Evolutionary conservation across 2,113 vertebrate species (phyloP).

Genomic region (Oreochromis tanganicae): DNA sequence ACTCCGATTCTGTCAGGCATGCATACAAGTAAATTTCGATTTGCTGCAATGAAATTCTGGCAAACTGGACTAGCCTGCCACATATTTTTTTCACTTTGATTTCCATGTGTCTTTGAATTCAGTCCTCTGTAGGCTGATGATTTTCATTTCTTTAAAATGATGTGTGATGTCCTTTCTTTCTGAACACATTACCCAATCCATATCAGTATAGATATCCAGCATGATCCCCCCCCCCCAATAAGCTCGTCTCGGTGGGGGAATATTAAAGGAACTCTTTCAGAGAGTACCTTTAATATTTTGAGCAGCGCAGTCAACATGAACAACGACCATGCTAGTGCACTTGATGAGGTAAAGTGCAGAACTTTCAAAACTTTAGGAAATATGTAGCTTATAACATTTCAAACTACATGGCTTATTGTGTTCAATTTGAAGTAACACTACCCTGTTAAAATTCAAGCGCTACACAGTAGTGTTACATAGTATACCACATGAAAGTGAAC

Average conservation of each 20-base stretch:
- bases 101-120: background rate
- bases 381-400: background rate
- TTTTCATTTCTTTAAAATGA: background rate
- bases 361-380: background rate
- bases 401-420: background rate
- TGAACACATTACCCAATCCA: background rate
- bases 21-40: background rate
- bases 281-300: background rate
- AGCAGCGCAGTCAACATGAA: background rate
- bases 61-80: background rate
- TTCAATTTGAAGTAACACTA: background rate
- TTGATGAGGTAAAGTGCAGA: no score
- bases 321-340: background rate
- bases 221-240: accelerated
- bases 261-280: background rate
- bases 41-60: background rate
- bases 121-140: background rate
- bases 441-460: background rate
- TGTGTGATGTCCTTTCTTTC: background rate
- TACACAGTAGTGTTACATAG: background rate
- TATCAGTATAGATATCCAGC: background rate
- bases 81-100: background rate
- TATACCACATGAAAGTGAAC: background rate
- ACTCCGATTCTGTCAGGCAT: no score
- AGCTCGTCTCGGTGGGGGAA: background rate